These are phyloP conservation scores for Hydractinia symbiolongicarpus DNA, from an alignment of 30 jellyfish, hydroid and myxozoan species.

Conservation along the genomic window DNA sequence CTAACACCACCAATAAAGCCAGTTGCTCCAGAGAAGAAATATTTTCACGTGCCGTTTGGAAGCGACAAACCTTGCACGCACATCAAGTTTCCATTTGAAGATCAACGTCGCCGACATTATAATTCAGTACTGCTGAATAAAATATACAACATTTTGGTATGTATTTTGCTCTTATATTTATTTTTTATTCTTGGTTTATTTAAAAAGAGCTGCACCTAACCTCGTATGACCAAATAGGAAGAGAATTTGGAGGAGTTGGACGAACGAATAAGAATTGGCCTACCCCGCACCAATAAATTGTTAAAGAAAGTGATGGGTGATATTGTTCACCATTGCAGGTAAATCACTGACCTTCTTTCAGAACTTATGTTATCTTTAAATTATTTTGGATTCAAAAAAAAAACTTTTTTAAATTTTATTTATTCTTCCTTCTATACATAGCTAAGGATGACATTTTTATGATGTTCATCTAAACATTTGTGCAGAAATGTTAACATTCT, in stretches of 20 bases:
- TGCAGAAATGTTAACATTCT: background rate
- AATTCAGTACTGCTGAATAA: slow-evolving; percentile 61
- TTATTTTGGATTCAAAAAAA: too few relatives aligned
- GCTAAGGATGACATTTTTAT: background rate
- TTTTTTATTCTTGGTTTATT: slow-evolving; percentile 1
- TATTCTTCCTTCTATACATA: too few relatives aligned
- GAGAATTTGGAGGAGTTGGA: slow-evolving; percentile 81
- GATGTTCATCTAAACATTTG: background rate
- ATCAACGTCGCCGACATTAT: slow-evolving; percentile 74
- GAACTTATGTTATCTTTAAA: background rate
- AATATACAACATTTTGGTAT: slow-evolving; percentile 70
- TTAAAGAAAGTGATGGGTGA: slow-evolving; percentile 80
- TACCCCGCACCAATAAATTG: slow-evolving; percentile 46
- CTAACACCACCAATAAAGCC: slow-evolving; percentile 62
- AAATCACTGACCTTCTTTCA: background rate
- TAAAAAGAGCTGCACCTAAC: background rate
- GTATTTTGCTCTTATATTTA: background rate
- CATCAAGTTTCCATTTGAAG: slow-evolving; percentile 90
- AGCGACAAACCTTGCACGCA: slow-evolving; percentile 73
- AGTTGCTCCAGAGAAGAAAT: slow-evolving; percentile 50
- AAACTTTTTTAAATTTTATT: too few relatives aligned
- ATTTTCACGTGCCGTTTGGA: slow-evolving; percentile 61
- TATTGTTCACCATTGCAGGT: slow-evolving; percentile 89
- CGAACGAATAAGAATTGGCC: slow-evolving; percentile 71
- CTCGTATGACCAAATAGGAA: slow-evolving; percentile 35